Conservation (phyloP, 2,888 invertebrate genomes). For the Cheilosia vernalis region DNA sequence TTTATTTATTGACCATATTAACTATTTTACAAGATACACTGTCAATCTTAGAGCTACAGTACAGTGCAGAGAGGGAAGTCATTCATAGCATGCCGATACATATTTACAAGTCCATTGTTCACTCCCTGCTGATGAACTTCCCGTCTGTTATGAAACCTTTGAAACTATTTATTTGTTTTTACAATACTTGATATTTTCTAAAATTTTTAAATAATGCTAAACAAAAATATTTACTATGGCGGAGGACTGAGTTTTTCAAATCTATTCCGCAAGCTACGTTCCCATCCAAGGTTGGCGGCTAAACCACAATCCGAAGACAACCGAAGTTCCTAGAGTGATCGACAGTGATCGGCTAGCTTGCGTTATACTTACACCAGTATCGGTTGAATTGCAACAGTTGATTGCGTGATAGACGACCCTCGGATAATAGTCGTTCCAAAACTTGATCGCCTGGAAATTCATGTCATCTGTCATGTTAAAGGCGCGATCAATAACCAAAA, state of each 20-base stretch:
- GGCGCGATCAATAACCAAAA: conserved; percentile 89
- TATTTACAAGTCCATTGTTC: conserved; percentile 64
- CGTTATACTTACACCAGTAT: conserved; percentile 68
- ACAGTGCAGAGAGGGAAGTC: conserved; percentile 31
- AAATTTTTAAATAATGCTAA: conserved; percentile 4
- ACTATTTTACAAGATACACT: conserved; percentile 52
- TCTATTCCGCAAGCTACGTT: conserved; percentile 35
- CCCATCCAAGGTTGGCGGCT: conserved; percentile 7
- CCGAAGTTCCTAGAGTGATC: neutral
- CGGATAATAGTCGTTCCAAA: conserved; percentile 94
- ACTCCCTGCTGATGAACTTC: conserved; percentile 35
- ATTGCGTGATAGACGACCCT: conserved; percentile 89
- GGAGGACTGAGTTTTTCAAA: neutral
- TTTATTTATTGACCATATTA: conserved; percentile 34
- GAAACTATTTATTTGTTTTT: conserved; percentile 62
- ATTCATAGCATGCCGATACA: conserved; percentile 30
- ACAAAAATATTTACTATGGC: conserved; percentile 61
- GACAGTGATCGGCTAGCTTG: neutral
- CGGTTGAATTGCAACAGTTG: conserved; percentile 88
- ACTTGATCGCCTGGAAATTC: conserved; percentile 90
- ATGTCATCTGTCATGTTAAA: conserved; percentile 90
- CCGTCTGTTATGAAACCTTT: conserved; percentile 66
- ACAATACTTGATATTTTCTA: conserved; percentile 54
- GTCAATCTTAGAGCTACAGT: conserved; percentile 35
- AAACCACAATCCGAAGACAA: conserved; percentile 23